Conservation (phyloP, 1,140 invertebrate genomes). For the Hermetia illucens region DNA sequence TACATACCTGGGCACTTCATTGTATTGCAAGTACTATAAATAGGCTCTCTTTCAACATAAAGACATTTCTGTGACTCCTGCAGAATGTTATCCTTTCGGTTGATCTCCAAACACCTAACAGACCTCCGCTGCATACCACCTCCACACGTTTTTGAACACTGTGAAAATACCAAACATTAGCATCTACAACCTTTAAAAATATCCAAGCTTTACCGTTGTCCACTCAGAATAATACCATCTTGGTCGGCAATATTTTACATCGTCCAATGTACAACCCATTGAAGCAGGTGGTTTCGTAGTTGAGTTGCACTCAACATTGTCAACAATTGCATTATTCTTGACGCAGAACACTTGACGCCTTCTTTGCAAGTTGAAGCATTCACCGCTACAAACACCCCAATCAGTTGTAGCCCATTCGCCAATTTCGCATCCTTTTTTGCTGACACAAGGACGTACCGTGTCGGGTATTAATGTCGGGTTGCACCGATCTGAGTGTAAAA, state of each 20-base stretch:
- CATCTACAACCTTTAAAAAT: not conserved
- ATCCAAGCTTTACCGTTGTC: constrained; percentile 31
- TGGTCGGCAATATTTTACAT: constrained; percentile 31
- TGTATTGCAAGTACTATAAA: constrained; percentile 40
- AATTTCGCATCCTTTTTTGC: constrained; percentile 36
- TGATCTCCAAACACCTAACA: constrained; percentile 38
- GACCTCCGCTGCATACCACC: constrained; percentile 40
- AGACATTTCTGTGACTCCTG: constrained; percentile 30
- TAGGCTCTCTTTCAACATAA: constrained; percentile 34
- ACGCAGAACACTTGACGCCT: constrained; percentile 30
- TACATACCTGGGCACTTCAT: constrained; percentile 33
- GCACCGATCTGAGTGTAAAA: constrained; percentile 32
- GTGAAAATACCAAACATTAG: constrained; percentile 1
- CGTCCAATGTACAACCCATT: constrained; percentile 27
- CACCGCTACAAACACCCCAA: constrained; percentile 39
- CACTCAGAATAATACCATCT: constrained; percentile 44
- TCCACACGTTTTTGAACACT: constrained; percentile 40
- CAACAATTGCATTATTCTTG: constrained; percentile 25
- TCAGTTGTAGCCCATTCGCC: constrained; percentile 48
- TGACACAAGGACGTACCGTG: constrained; percentile 39
- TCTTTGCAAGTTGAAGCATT: constrained; percentile 27
- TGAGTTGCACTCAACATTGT: constrained; percentile 17
- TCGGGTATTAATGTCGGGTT: constrained; percentile 39
- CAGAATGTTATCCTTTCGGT: constrained; percentile 23
- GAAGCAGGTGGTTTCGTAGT: constrained; percentile 6